Evolutionary conservation across 2,113 vertebrate species (phyloP), one percentile per base, ranked within the genome.

Genomic region (Serilophus lunatus): DNA sequence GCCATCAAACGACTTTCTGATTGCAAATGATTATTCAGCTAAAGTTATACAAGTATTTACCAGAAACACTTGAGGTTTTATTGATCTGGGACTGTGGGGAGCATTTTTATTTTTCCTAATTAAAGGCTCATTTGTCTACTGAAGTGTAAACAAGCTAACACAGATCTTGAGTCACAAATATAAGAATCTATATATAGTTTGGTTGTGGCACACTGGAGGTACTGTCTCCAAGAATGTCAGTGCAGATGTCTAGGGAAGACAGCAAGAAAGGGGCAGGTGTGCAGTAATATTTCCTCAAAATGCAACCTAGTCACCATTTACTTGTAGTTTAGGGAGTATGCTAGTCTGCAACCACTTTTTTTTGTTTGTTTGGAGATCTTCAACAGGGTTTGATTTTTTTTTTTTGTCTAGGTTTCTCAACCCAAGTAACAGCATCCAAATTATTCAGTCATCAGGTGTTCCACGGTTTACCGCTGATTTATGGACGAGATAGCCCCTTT

Each of bases 31-130:
- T 26, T 72, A 35, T 60, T 88, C 42, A 77, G 15, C 15, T 59
- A 50, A 69, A 63, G 9, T 50, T 63, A 25, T 6, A 78, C 9
- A 59, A 87, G 14, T 75, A 60, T 36, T 76, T 17, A 64, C 26
- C 29, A 47, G 47, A 63, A 91, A 64, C 9, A 61, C 18, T 36
- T 59, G 6, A 3, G 8, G 0, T 0, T 42, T 45, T 75, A 25
- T 36, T 64, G 13, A 7, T 36, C 31, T 60, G 14, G 5, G 26
- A 17, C 54, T 5, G 1, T 3, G 0, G 5, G 9, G 13, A 59
- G 5, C 13, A 38, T 70, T 88, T 85, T 77, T 50, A 44, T 2
- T 83, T 74, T 78, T 77, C 24, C 14, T 64, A 42, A 33, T 75
- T 26, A 78, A 61, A 71, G 4, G 3, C 72, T 87, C 15, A 9